Conservation (phyloP, 2,888 invertebrate species). For the Idaea dimidiata region DNA sequence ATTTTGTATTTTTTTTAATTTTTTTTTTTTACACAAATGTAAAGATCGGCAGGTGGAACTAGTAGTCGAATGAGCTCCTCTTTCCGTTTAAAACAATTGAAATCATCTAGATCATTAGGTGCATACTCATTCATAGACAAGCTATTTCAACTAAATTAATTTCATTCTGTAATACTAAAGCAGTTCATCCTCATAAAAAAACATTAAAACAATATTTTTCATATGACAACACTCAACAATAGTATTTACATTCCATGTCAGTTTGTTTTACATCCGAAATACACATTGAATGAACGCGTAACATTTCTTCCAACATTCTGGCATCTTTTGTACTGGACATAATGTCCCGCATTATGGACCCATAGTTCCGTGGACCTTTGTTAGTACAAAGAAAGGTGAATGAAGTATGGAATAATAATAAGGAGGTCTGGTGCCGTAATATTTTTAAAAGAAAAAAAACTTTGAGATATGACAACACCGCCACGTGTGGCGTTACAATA, state of each 20-base stretch:
- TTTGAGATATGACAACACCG: slow-evolving; percentile 68
- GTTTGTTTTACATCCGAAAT: slow-evolving; percentile 79
- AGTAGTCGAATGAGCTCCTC: too few relatives aligned
- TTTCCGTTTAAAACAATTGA: too few relatives aligned
- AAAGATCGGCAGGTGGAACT: too few relatives aligned
- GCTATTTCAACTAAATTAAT: too few relatives aligned
- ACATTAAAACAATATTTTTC: slow-evolving; percentile 72
- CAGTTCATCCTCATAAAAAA: slow-evolving; percentile 65
- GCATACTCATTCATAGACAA: too few relatives aligned
- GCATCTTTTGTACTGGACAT: slow-evolving; percentile 65
- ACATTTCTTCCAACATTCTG: slow-evolving; percentile 69
- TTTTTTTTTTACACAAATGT: too few relatives aligned
- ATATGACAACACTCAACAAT: slow-evolving; percentile 74
- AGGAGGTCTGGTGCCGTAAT: slow-evolving; percentile 66
- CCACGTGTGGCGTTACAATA: slow-evolving; percentile 70
- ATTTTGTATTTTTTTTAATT: too few relatives aligned
- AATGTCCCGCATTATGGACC: slow-evolving; percentile 69
- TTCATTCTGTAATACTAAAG: background rate
- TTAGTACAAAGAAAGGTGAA: slow-evolving; percentile 71
- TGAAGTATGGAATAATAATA: slow-evolving; percentile 73
- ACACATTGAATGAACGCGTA: slow-evolving; percentile 73
- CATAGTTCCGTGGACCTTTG: slow-evolving; percentile 72
- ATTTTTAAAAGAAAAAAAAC: slow-evolving; percentile 52
- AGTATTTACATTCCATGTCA: slow-evolving; percentile 80
- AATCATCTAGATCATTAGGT: background rate